These are phyloP conservation scores for Macroglossus sobrinus DNA, from an alignment of 2,113 vertebrate genomes.

Conservation along the genomic window DNA sequence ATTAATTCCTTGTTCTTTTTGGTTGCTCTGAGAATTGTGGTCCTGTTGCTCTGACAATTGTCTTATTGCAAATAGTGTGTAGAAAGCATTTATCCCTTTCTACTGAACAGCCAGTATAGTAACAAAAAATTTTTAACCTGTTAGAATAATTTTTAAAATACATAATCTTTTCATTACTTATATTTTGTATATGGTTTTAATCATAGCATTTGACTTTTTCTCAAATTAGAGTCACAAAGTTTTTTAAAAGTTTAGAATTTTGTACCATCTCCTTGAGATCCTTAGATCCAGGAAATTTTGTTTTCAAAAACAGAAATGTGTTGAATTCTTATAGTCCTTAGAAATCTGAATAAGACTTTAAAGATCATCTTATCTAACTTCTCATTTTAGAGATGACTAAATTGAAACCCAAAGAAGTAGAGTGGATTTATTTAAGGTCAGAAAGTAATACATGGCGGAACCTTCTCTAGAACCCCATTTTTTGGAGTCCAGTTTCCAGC, in stretches of 20 bases:
- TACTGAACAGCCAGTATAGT: background rate
- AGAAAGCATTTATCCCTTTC: background rate
- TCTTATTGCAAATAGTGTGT: background rate
- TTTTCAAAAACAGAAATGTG: background rate
- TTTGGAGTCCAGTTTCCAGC: background rate
- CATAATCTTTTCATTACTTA: background rate
- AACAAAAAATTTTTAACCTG: background rate
- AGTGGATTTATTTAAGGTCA: background rate
- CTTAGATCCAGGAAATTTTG: background rate
- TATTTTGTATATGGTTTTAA: background rate
- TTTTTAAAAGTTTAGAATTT: background rate
- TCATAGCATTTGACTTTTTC: background rate
- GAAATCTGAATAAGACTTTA: background rate
- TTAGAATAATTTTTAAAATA: background rate
- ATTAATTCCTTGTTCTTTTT: background rate
- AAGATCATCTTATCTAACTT: background rate
- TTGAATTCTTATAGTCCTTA: background rate
- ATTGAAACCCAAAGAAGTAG: background rate
- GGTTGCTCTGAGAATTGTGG: background rate
- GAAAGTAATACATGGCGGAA: background rate
- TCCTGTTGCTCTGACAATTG: background rate
- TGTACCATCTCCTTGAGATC: background rate
- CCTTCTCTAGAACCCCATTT: background rate
- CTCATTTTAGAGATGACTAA: background rate
- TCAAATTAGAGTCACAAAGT: background rate